Evolutionary conservation across 1,140 invertebrate genomes (phyloP).

Genomic region (Pogonomyrmex californicus): DNA sequence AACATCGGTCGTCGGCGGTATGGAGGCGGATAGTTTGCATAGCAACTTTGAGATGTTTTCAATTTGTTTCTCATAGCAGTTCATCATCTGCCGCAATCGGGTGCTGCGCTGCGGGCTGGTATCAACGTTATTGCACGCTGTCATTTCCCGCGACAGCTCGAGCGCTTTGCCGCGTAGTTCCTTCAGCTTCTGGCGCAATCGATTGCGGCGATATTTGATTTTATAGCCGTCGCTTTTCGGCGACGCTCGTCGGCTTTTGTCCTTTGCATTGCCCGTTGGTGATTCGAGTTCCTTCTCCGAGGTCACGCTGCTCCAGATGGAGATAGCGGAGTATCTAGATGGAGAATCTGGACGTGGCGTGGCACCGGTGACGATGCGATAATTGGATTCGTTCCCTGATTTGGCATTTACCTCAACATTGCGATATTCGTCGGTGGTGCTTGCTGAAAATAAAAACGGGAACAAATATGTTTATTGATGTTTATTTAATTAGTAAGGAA

Average conservation of each 20-base stretch:
- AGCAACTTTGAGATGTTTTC: conserved; percentile 71
- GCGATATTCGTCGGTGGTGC: background rate
- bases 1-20: background rate
- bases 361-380: conserved; percentile 73
- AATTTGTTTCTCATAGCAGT: conserved; percentile 77
- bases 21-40: conserved; percentile 53
- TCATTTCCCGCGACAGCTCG: conserved; percentile 59
- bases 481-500: background rate
- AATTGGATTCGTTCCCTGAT: conserved; percentile 60
- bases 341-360: conserved; percentile 31
- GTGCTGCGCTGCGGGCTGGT: conserved; percentile 56
- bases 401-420: background rate
- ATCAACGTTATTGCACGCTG: conserved; percentile 29
- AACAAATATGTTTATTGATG: background rate
- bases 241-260: conserved; percentile 9
- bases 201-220: conserved; percentile 69
- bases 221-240: conserved; percentile 68
- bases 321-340: background rate
- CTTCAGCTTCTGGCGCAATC: conserved; percentile 66
- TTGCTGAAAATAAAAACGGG: conserved; percentile 5
- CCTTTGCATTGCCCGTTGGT: background rate
- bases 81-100: conserved; percentile 73
- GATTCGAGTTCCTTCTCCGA: background rate
- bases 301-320: conserved; percentile 8
- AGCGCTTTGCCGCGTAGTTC: conserved; percentile 68